Evolutionary conservation across 2,888 invertebrate genomes (phyloP).

Genomic region (Meghimatium bilineatum): DNA sequence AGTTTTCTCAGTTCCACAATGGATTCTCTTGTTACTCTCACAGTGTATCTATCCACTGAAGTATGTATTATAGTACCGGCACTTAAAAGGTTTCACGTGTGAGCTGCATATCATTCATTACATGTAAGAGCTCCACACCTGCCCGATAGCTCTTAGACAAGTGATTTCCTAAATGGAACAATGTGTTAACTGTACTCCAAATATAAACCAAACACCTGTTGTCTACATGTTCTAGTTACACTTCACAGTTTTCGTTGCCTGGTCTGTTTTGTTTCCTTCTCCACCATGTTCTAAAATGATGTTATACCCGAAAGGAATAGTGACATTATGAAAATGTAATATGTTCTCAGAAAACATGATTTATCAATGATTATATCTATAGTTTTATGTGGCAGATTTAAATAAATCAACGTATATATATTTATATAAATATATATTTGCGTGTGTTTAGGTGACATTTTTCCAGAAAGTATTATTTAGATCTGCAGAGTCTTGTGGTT

Average conservation of each 20-base stretch:
- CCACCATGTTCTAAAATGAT: not conserved
- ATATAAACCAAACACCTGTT: not conserved
- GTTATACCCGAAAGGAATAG: not conserved
- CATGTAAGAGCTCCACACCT: not conserved
- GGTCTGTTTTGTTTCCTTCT: not conserved
- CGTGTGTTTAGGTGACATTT: no score
- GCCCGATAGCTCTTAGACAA: not conserved
- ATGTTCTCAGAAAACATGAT: no score
- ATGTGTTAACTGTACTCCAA: not conserved
- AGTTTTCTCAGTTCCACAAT: no score
- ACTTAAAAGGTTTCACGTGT: not conserved
- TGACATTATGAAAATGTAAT: no score
- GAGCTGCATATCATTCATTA: not conserved
- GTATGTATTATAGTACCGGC: not conserved
- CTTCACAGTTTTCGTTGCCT: not conserved
- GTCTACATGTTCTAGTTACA: not conserved
- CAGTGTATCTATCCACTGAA: no score
- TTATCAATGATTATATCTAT: no score
- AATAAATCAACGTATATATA: no score
- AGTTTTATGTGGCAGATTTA: no score
- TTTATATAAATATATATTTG: no score
- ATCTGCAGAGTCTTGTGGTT: no score
- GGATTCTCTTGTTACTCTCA: no score
- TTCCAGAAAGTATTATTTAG: no score
- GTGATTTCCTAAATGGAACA: not conserved